A percentile compares a stretch with the other conserved stretches of the same genome.
Evolutionary conservation across 2,888 invertebrate species (phyloP).

Genomic region (Nephrocerus scutellatus): DNA sequence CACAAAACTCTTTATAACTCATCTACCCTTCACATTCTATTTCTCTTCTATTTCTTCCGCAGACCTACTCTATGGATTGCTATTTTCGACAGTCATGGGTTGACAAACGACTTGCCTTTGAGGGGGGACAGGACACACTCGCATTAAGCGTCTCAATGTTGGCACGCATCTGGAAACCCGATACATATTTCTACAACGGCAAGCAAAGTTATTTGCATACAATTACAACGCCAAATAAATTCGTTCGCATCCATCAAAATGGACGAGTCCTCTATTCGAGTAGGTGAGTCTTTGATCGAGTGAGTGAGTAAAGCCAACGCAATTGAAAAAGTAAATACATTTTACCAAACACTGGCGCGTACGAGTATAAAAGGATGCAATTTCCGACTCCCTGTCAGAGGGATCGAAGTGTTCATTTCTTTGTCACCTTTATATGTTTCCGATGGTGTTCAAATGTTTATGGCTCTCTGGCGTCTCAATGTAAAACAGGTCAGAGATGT

Average conservation of each 20-base stretch:
- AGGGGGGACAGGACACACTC: slow-evolving; percentile 58
- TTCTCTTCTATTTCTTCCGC: slow-evolving; percentile 24
- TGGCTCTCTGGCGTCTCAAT: too few relatives aligned
- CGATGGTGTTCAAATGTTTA: too few relatives aligned
- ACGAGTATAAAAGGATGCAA: background rate
- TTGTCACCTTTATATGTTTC: too few relatives aligned
- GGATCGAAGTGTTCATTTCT: background rate
- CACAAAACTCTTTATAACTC: too few relatives aligned
- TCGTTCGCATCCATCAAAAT: slow-evolving; percentile 67
- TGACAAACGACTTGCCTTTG: slow-evolving; percentile 68
- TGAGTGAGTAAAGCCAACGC: too few relatives aligned
- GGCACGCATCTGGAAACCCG: slow-evolving; percentile 77
- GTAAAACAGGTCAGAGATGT: too few relatives aligned
- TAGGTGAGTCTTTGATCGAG: slow-evolving; percentile 51
- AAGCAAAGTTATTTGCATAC: slow-evolving; percentile 76
- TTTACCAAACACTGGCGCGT: too few relatives aligned
- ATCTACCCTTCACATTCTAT: slow-evolving; percentile 20
- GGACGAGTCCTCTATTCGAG: slow-evolving; percentile 70
- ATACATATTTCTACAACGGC: slow-evolving; percentile 78
- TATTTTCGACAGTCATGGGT: slow-evolving; percentile 83
- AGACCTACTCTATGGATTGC: slow-evolving; percentile 83
- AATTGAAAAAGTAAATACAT: too few relatives aligned
- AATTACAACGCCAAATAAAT: slow-evolving; percentile 79
- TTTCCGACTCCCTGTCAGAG: background rate
- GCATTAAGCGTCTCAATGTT: slow-evolving; percentile 74